phyloP scores from a whole-genome alignment of 2,797 vertebrate genomes.

The Diceros bicornis region DNA sequence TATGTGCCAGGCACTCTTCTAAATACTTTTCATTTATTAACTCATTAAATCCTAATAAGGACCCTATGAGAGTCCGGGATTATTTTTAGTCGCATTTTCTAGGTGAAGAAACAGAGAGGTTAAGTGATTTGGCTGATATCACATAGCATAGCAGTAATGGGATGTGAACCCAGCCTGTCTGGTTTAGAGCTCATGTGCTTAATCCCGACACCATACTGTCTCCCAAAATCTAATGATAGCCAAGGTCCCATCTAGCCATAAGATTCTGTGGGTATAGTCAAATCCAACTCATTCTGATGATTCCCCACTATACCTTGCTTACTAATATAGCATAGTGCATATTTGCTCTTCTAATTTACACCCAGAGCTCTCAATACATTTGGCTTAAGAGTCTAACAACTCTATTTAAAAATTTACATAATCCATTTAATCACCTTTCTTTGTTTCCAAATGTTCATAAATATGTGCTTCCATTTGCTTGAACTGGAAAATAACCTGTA shows the following conservation, averaged over 20 bases:
- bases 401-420: slow-evolving; percentile 53
- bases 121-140: slow-evolving; percentile 35
- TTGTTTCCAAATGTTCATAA: slow-evolving; percentile 23
- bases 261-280: slow-evolving; percentile 36
- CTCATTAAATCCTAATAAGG: slow-evolving; percentile 66
- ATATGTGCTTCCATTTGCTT: slow-evolving; percentile 59
- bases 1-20: slow-evolving; percentile 3
- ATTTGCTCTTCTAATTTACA: slow-evolving; percentile 32
- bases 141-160: slow-evolving; percentile 1
- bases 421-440: background rate
- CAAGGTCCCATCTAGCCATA: background rate
- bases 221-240: slow-evolving; percentile 25
- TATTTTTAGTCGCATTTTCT: slow-evolving; percentile 62
- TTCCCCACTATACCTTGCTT: background rate
- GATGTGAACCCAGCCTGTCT: slow-evolving; percentile 33
- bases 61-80: background rate
- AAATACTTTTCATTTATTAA: slow-evolving; percentile 67
- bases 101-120: slow-evolving; percentile 62
- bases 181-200: background rate
- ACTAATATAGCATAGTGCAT: slow-evolving; percentile 26
- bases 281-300: slow-evolving; percentile 15
- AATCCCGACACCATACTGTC: background rate
- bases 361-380: slow-evolving; percentile 9
- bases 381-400: background rate
- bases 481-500: slow-evolving; percentile 70